Base-by-base conservation (phyloP, 1,140 invertebrate genomes). In the Mamestra configurata region DNA sequence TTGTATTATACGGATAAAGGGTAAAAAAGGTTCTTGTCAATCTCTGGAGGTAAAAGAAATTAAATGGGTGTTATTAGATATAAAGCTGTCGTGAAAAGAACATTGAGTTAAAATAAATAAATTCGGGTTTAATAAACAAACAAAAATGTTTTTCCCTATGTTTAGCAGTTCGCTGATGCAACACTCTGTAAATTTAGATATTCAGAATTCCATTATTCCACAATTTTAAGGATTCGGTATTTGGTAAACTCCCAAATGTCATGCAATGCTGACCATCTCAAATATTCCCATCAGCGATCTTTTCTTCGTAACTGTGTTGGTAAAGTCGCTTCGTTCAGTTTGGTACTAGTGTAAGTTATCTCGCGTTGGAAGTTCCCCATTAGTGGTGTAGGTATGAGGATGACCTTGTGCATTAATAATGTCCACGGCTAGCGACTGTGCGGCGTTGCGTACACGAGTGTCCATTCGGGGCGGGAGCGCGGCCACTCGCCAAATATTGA, bases 401-500 rank as follows among this genome's bases (percentile, higher is more conserved):
- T 61, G 43, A 24, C 20, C 66, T 46, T 49, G 66, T 70, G n/a
- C 68, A 71, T 71, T 51, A 71, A 31, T 53, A 53, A 71, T 71
- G 46, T 51, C 61, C 43, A 43, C 10, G 24, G 10, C 24, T 4
- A 13, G 13, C 31, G 35, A 35, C 31, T 59, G 20, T 22, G 71
- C 37, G 51, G 20, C 6, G 53, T 59, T 59, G 71, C 73, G 57
- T 75, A 27, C 46, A 72, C 61, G 31, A 66, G 73, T 77, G 76
- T 68, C 76, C 80, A 27, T 49, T 15, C 51, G 57, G 57, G 66
- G 68, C 70, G 71, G 49, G 53, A 71, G 46, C 49, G 76, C 81
- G 71, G 66, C 82, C 81, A 81, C 83, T 71, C 82, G 90, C 24
- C 90, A 92, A 94, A 94, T 93, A 94, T 93, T 94, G 84, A 93